Base-by-base conservation (phyloP, 1,140 invertebrate genomes). In the Tetraneura akinire region DNA sequence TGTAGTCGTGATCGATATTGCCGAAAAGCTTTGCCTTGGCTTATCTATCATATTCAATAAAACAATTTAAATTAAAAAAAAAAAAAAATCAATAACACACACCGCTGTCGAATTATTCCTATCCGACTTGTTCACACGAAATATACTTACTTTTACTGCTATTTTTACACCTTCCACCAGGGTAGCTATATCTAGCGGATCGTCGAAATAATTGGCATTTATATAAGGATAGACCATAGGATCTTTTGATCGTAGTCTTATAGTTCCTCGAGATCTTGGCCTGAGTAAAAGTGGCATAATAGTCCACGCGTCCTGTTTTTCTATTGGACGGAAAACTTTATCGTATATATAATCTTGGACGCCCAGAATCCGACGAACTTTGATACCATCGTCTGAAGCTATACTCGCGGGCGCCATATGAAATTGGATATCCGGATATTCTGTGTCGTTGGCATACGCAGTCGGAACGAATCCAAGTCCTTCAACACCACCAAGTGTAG, bases 361-460 rank as follows among this genome's bases (percentile, higher is more conserved):
- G 1, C 94, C 94, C n/a, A 94, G 84, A 21, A 93, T 90, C 85
- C 92, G 93, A 81, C 90, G 88, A 0, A 94, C 91, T 81, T 91
- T 88, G 14, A 90, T 87, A 0, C 82, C 82, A 3, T 80, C 81
- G 83, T 94, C 93, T 0, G 94, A 94, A 80, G 92, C 91, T 1
- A 95, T 92, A 3, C 92, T 92, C 0, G 93, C 93, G 1, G 94
- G 92, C 2, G 93, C 92, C 91, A 96, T 93, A 81, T 95, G 93
- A 80, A 95, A 92, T 82, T 96, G 93, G 76, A 95, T 91, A 83
- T 96, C 94, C 0, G 94, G 94, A 87, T 91, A 93, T 73, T 91
- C 87, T 1, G 90, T 90, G 60, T 86, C 84, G 84, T 94, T 94
- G 0, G 93, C 93, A 83, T 90, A 94, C 80, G 90, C 91, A 0